Conservation (phyloP, 2,113 vertebrate genomes). For the Dasyurus viverrinus region DNA sequence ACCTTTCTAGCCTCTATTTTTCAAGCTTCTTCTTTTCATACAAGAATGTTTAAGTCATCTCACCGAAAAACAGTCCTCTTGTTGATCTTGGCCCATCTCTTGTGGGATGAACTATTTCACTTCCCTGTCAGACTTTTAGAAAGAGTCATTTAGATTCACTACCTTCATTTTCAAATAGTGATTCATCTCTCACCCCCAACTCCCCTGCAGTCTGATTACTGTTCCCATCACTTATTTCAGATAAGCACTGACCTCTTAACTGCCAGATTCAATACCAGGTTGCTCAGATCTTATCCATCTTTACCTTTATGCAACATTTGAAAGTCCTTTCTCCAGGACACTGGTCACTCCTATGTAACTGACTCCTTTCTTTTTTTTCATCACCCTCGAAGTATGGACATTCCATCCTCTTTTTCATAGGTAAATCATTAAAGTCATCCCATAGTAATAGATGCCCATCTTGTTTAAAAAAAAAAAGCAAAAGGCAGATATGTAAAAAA, state of each 20-base stretch:
- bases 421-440: no score
- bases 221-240: background rate
- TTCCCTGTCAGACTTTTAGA: no score
- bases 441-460: no score
- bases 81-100: background rate
- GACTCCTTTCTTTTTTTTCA: background rate
- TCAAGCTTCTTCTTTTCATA: background rate
- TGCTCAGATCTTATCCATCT: background rate
- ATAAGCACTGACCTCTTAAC: background rate
- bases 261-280: background rate
- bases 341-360: background rate
- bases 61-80: background rate
- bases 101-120: no score
- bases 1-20: background rate
- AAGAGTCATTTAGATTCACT: background rate
- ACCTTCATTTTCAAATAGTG: background rate
- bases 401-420: no score
- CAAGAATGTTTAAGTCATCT: background rate
- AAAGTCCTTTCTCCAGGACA: background rate
- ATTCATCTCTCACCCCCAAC: background rate
- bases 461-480: no score
- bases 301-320: background rate
- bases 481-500: background rate
- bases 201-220: background rate
- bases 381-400: background rate